These are phyloP conservation scores for Antennarius striatus DNA, from an alignment of 2,113 vertebrate genomes.

Conservation along the genomic window DNA sequence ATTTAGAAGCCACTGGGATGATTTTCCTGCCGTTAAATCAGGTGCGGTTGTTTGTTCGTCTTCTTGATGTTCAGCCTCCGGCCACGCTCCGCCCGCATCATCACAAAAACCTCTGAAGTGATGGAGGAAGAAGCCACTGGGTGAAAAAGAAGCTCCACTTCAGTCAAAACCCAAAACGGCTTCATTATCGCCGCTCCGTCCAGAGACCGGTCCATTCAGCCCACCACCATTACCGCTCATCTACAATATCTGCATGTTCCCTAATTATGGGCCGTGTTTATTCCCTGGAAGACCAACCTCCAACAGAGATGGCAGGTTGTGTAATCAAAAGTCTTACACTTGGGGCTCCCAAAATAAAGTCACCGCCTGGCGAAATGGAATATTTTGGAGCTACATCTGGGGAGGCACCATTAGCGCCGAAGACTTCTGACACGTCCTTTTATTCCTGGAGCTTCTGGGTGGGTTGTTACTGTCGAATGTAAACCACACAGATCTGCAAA, in stretches of 20 bases:
- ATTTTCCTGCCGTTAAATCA: no score
- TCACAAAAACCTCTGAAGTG: no score
- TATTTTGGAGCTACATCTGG: constrained; percentile 61
- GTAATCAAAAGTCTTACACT: constrained; percentile 71
- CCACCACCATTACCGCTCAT: constrained; percentile 31
- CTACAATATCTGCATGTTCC: constrained; percentile 52
- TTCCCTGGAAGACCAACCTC: constrained; percentile 64
- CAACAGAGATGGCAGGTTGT: constrained; percentile 70
- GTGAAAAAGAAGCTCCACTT: constrained; percentile 36
- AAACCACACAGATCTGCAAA: constrained; percentile 10
- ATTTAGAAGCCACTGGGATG: no score
- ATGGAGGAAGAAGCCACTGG: constrained; percentile 34
- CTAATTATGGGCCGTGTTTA: constrained; percentile 71
- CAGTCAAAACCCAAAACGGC: constrained; percentile 44
- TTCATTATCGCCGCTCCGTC: constrained; percentile 60
- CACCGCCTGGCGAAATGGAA: constrained; percentile 30
- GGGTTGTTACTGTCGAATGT: constrained; percentile 14
- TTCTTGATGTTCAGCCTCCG: no score
- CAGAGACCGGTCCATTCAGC: constrained; percentile 46
- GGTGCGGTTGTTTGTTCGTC: no score
- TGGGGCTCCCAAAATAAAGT: constrained; percentile 31
- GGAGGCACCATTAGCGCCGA: constrained; percentile 64
- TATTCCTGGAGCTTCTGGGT: constrained; percentile 36
- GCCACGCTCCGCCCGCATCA: no score
- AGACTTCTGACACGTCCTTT: constrained; percentile 42